Conservation (phyloP, 2,113 vertebrate genomes). For the Arenaria interpres region DNA sequence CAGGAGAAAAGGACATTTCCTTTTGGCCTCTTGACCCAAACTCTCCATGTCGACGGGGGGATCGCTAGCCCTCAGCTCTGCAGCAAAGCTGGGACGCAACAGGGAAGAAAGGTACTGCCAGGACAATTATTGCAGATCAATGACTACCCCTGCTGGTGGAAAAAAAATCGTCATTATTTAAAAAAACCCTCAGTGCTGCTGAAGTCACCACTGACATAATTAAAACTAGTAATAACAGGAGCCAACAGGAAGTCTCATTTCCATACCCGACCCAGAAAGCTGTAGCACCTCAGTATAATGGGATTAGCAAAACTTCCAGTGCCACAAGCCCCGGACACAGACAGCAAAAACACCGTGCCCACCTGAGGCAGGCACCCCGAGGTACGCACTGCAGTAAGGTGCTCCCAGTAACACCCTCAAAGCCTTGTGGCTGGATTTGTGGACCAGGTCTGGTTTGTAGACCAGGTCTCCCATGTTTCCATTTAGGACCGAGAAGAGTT, state of each 20-base stretch:
- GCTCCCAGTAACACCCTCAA: not conserved
- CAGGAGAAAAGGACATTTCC: not conserved
- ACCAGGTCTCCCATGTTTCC: not conserved
- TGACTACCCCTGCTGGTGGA: constrained; percentile 64
- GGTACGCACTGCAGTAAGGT: not conserved
- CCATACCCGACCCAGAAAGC: not conserved
- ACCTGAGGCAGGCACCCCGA: not conserved
- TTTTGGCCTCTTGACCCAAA: not conserved
- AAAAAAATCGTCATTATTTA: not conserved
- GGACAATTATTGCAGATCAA: constrained; percentile 33
- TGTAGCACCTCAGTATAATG: not conserved
- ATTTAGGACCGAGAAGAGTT: not conserved
- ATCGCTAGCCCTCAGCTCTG: not conserved
- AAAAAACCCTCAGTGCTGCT: not conserved
- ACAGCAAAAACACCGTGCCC: not conserved
- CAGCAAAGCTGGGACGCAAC: not conserved
- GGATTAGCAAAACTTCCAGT: not conserved
- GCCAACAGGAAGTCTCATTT: rapidly evolving
- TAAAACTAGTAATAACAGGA: not conserved
- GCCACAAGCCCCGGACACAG: rapidly evolving
- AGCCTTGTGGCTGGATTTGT: not conserved
- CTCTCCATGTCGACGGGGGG: not conserved
- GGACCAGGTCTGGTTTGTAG: not conserved
- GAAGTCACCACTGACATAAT: no score
- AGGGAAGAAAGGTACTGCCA: not conserved